phyloP scores from a whole-genome alignment of 2,113 vertebrate species.

The cattle (Bos taurus) region ARS-UCD2.0 NC_037335.1:109341501-109342000 shows the following conservation, averaged over 20 bases:
- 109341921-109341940: background rate
- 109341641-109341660: background rate
- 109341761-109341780: background rate
- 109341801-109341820: background rate
- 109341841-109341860: background rate
- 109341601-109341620: too few species aligned
- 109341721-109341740: background rate
- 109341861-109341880: background rate
- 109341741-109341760: background rate
- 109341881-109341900: background rate
- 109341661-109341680: background rate
- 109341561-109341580: background rate
- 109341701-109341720: background rate
- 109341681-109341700: background rate
- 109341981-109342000: background rate
- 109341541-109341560: background rate
- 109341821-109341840: background rate
- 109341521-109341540: background rate
- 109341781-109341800: accelerated
- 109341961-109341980: background rate
- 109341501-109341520: background rate
- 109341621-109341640: accelerated
- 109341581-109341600: background rate
- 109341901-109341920: background rate
- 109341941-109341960: background rate